Percentiles rank a stretch among this genome's conserved stretches.
Conservation (phyloP, 2,113 vertebrate genomes). For the Nesoenas mayeri region DNA sequence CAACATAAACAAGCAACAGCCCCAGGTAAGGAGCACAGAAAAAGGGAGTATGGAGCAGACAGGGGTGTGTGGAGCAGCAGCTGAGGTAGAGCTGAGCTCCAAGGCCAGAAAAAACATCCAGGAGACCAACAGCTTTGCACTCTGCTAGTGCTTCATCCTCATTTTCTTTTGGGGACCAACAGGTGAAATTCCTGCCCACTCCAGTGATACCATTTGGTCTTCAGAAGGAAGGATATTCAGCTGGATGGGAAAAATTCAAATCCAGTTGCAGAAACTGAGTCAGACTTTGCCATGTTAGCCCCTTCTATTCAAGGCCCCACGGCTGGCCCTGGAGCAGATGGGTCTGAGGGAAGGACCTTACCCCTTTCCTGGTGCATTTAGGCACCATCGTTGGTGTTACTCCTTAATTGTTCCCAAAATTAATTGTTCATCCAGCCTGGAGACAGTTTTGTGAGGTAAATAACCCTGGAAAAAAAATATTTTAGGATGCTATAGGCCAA, state of each 20-base stretch:
- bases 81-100: neutral
- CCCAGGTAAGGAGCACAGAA: neutral
- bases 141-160: neutral
- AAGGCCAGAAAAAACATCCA: neutral
- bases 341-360: neutral
- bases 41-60: neutral
- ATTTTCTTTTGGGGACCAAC: neutral
- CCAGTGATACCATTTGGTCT: neutral
- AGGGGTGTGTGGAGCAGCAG: neutral
- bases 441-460: neutral
- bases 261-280: neutral
- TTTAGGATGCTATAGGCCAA: neutral
- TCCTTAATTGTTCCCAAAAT: neutral
- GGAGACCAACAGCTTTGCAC: neutral
- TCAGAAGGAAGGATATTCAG: neutral
- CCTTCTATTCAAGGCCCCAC: neutral
- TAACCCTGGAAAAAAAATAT: neutral
- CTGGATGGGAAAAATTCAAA: neutral
- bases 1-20: rapidly evolving
- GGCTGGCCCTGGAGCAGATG: neutral
- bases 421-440: neutral
- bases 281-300: neutral
- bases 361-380: neutral
- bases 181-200: neutral
- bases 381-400: neutral